Conservation (phyloP, 2,888 invertebrate genomes). For the Drosophila kuntzei region DNA sequence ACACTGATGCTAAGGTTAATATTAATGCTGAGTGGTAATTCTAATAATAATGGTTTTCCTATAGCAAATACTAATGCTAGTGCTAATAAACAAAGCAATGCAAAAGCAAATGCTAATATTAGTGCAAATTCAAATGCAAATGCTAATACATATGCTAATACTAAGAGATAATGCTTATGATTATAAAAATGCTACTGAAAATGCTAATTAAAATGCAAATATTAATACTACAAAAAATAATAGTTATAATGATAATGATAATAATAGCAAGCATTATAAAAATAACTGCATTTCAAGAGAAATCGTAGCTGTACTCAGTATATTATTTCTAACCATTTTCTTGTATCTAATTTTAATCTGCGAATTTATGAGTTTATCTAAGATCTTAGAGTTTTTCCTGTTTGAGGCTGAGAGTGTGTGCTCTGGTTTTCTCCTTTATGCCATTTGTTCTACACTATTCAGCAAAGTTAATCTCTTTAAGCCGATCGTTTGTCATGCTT, state of each 20-base stretch:
- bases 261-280: not conserved
- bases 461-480: constrained; percentile 47
- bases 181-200: not conserved
- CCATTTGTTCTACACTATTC: constrained; percentile 26
- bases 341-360: constrained; percentile 30
- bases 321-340: not conserved
- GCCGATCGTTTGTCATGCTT: constrained; percentile 56
- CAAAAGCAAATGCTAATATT: not conserved
- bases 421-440: constrained; percentile 15
- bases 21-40: not conserved
- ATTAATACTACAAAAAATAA: not conserved
- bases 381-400: constrained; percentile 13
- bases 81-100: not conserved
- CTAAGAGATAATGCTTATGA: not conserved
- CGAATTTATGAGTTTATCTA: constrained; percentile 45
- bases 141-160: constrained; percentile 3
- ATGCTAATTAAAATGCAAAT: constrained; percentile 5
- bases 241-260: not conserved
- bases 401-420: not conserved
- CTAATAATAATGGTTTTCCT: not conserved
- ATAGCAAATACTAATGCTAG: not conserved
- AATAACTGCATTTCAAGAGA: not conserved
- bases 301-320: constrained; percentile 12
- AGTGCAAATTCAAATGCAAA: constrained; percentile 3
- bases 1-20: not conserved